A percentile compares a stretch with the other conserved stretches of the same genome.
Evolutionary conservation across 2,797 vertebrate genomes (phyloP).

Genomic region (Pseudomugil tenellus): DNA sequence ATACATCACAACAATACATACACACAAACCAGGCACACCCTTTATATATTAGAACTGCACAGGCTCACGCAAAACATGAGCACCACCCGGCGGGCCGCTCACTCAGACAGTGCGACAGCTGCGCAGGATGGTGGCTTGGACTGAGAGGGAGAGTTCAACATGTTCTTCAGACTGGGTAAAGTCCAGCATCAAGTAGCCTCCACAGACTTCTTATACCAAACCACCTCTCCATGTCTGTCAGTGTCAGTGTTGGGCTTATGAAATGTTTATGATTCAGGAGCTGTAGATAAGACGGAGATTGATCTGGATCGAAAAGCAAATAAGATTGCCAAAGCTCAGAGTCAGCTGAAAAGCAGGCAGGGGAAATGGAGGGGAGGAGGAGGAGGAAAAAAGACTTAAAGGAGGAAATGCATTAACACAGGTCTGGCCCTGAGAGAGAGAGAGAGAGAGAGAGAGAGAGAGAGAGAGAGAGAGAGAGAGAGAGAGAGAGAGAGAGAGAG

Average conservation of each 20-base stretch:
- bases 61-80: slow-evolving; percentile 26
- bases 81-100: slow-evolving; percentile 4
- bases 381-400: slow-evolving; percentile 45
- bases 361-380: slow-evolving; percentile 35
- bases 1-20: slow-evolving; percentile 70
- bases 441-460: not conserved
- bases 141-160: slow-evolving; percentile 21
- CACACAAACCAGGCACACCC: slow-evolving; percentile 49
- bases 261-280: slow-evolving; percentile 84
- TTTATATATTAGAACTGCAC: slow-evolving; percentile 24
- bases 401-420: slow-evolving; percentile 76
- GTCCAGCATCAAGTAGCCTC: slow-evolving; percentile 51
- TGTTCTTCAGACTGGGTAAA: slow-evolving; percentile 40
- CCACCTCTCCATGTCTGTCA: slow-evolving; percentile 40
- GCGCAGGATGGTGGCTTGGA: slow-evolving; percentile 49
- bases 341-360: slow-evolving; percentile 78
- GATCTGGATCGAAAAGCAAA: slow-evolving; percentile 84
- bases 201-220: slow-evolving; percentile 48
- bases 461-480: slow-evolving; percentile 25
- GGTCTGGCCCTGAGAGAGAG: slow-evolving; percentile 70
- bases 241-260: slow-evolving; percentile 76
- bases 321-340: slow-evolving; percentile 78
- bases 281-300: slow-evolving; percentile 80
- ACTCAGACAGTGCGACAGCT: slow-evolving; percentile 57
- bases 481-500: too few species aligned